Conservation (phyloP, 2,797 vertebrate species). For the Eutrigla gurnardus region DNA sequence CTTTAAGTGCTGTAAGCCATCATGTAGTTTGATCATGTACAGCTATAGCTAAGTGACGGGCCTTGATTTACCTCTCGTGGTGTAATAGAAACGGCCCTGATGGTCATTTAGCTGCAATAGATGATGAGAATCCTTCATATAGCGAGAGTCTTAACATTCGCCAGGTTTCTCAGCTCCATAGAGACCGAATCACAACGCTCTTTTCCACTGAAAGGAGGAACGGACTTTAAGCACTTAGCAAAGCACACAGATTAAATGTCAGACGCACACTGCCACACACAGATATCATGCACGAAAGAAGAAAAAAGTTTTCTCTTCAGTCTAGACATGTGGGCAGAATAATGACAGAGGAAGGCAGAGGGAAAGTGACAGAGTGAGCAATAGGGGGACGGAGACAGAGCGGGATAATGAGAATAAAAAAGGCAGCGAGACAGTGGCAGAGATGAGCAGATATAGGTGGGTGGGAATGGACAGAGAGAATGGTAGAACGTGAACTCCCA, state of each 20-base stretch:
- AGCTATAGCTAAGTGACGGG: constrained; percentile 10
- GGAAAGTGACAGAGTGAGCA: constrained; percentile 64
- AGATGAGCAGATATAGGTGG: constrained; percentile 45
- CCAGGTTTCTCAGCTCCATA: constrained; percentile 11
- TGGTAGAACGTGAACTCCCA: constrained; percentile 39
- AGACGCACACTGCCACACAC: constrained; percentile 25
- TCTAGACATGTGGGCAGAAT: constrained; percentile 84
- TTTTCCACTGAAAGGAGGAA: constrained; percentile 40
- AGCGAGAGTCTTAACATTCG: constrained; percentile 22
- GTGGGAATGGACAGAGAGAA: constrained; percentile 38
- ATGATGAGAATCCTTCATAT: constrained; percentile 32
- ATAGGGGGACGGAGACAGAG: constrained; percentile 46
- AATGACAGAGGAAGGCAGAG: constrained; percentile 71
- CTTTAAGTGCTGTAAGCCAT: not conserved
- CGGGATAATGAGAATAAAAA: constrained; percentile 62
- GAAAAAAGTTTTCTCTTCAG: constrained; percentile 63
- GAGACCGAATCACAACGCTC: constrained; percentile 27
- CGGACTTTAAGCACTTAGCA: constrained; percentile 33
- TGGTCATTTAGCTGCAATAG: constrained; percentile 38
- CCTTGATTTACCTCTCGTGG: constrained; percentile 22
- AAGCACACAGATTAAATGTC: constrained; percentile 7
- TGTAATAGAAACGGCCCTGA: constrained; percentile 34
- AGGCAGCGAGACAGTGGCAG: constrained; percentile 37
- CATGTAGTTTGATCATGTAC: not conserved
- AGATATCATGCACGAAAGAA: constrained; percentile 29